Evolutionary conservation across 2,888 invertebrate genomes (phyloP).

Genomic region (Drosophila emarginata): DNA sequence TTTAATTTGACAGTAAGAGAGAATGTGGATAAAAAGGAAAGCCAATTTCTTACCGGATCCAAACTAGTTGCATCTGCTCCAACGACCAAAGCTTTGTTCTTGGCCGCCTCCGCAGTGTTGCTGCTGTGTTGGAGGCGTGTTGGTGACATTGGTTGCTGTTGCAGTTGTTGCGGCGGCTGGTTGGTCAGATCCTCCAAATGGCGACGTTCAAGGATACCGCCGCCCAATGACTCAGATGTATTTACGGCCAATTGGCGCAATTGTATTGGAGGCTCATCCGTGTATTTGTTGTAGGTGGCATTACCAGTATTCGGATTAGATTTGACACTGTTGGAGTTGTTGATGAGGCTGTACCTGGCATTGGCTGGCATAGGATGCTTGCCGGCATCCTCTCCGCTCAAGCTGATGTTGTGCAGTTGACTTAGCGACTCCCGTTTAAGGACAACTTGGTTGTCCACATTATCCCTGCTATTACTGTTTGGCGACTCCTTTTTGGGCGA

Average conservation of each 20-base stretch:
- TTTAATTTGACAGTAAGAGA: not conserved
- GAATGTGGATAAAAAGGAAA: not conserved
- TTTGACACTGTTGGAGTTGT: slow-evolving; percentile 58
- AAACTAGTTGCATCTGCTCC: slow-evolving; percentile 87
- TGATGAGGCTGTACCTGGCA: slow-evolving; percentile 49
- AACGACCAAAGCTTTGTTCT: slow-evolving; percentile 86
- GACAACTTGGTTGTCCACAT: slow-evolving; percentile 72
- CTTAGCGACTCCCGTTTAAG: slow-evolving; percentile 77
- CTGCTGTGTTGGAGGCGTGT: slow-evolving; percentile 72
- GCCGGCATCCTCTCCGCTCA: slow-evolving; percentile 66
- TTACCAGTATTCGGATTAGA: slow-evolving; percentile 59
- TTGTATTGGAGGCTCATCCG: slow-evolving; percentile 80
- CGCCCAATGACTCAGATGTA: slow-evolving; percentile 36
- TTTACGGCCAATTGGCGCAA: slow-evolving; percentile 71
- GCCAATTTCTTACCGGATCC: slow-evolving; percentile 85
- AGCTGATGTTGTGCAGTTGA: slow-evolving; percentile 83
- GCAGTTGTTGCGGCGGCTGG: slow-evolving; percentile 50
- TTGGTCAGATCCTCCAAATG: slow-evolving; percentile 79
- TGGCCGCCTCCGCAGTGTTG: slow-evolving; percentile 80
- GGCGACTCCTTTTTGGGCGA: slow-evolving; percentile 89
- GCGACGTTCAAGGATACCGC: slow-evolving; percentile 61
- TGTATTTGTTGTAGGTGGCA: slow-evolving; percentile 81
- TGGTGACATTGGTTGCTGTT: slow-evolving; percentile 68
- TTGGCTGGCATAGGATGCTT: slow-evolving; percentile 79
- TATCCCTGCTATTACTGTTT: slow-evolving; percentile 67